phyloP scores from a whole-genome alignment of 2,797 vertebrate genomes.

The Phylloscopus collybita region DNA sequence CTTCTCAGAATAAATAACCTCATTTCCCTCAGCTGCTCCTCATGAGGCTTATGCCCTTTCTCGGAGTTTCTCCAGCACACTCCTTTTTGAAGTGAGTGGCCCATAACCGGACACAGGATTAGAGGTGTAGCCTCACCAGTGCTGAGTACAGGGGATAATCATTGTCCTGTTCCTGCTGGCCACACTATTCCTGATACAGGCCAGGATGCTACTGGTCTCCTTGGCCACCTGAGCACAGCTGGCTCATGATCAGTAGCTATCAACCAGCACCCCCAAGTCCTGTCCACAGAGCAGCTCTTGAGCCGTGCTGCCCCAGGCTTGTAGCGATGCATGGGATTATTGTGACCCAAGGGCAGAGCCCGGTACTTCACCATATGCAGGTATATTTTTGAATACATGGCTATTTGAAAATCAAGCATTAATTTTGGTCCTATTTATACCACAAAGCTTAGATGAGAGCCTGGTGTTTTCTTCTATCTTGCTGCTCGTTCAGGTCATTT shows the following conservation, averaged over 20 bases:
- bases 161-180: not conserved
- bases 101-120: rapidly evolving
- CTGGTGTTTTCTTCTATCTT: not conserved
- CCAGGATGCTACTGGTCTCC: not conserved
- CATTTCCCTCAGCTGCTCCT: not conserved
- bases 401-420: not conserved
- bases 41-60: not conserved
- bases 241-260: not conserved
- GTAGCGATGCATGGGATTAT: rapidly evolving
- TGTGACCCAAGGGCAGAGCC: not conserved
- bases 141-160: rapidly evolving
- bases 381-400: not conserved
- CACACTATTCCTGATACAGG: not conserved
- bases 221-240: not conserved
- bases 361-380: not conserved
- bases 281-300: not conserved
- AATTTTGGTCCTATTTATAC: not conserved
- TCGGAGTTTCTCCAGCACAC: not conserved
- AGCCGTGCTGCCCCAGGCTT: not conserved
- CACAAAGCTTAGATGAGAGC: not conserved
- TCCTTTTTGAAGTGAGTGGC: not conserved
- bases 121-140: not conserved
- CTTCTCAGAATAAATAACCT: not conserved
- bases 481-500: not conserved
- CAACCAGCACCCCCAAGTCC: not conserved